These are phyloP conservation scores for Pseudochirops corinnae DNA, from an alignment of 2,797 vertebrate genomes.

Conservation along the genomic window DNA sequence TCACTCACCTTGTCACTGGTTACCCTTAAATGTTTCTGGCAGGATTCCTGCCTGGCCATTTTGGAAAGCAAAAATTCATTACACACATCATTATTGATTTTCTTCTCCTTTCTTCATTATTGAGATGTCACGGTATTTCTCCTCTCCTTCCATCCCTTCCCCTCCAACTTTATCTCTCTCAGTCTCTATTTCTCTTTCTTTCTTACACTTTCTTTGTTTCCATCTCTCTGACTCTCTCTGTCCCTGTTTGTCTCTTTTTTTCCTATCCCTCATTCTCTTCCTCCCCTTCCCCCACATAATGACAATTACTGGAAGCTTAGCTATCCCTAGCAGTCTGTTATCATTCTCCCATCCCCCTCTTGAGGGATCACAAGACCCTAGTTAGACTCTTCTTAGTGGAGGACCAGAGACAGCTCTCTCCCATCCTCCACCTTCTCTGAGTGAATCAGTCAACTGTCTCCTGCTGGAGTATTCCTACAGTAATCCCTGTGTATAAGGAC, in stretches of 20 bases:
- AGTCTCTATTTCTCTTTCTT: neutral
- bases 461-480: neutral
- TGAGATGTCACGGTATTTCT: constrained; percentile 41
- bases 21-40: constrained; percentile 75
- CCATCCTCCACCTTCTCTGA: neutral
- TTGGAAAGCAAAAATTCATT: constrained; percentile 82
- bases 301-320: constrained; percentile 72
- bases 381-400: neutral
- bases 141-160: constrained; percentile 40
- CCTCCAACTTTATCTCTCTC: constrained; percentile 35
- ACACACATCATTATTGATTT: constrained; percentile 77
- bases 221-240: neutral
- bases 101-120: constrained; percentile 73
- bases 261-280: neutral
- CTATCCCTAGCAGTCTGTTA: neutral
- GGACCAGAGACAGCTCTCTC: neutral
- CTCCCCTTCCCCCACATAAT: constrained; percentile 51
- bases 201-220: neutral
- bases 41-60: constrained; percentile 77
- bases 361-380: neutral
- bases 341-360: neutral
- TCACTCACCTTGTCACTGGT: constrained; percentile 72
- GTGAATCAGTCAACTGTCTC: constrained; percentile 1
- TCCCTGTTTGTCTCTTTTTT: neutral
- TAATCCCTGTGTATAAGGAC: neutral